Base-by-base conservation (phyloP, 2,113 vertebrate species). In the Scophthalmus maximus region DNA sequence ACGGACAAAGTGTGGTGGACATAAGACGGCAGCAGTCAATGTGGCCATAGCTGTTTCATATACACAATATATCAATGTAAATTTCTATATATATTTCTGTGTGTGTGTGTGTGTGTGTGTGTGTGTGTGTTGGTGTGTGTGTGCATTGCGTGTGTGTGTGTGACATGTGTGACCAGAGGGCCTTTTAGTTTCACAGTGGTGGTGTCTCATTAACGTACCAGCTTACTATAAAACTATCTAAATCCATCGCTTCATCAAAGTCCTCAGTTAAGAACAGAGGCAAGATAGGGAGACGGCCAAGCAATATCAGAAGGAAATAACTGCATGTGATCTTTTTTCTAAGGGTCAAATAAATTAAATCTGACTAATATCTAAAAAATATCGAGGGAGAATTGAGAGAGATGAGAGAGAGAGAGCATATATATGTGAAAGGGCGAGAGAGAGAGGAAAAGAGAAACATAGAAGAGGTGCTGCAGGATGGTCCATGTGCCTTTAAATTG, bases 321-420 rank as follows among this genome's bases (percentile, higher is more conserved):
- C 79, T 73, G 76, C 87, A 86, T 87, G 83, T 84, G 83, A 90
- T 90, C 84, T 88, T 91, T 87, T 89, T 87, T 83, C 71, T 78
- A 81, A 83, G 76, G 89, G 90, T 93, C 88, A 91, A 89, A 88
- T 87, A 89, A 93, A 92, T 89, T 87, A 82, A 91, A 82, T 87
- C 84, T 88, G 91, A 88, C 89, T 91, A 86, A n/a, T n/a, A n/a
- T n/a, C n/a, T n/a, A 85, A 91, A 91, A 90, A 90, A 93, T 87
- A 87, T 83, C 64, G 56, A 76, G 88, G 79, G 86, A 88, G 79
- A 86, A 85, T 88, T 88, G 66, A 69, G 67, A 86, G 80, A 71
- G 71, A 72, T 71, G 72, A 85, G 83, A 83, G 68, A 59, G 72
- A 83, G 83, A 83, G 70, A 53, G 42, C 26, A 63, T 77, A 20